Evolutionary conservation across 1,140 invertebrate genomes (phyloP), one percentile per base, ranked within the genome.

Genomic region (Drosophila gunungcola): DNA sequence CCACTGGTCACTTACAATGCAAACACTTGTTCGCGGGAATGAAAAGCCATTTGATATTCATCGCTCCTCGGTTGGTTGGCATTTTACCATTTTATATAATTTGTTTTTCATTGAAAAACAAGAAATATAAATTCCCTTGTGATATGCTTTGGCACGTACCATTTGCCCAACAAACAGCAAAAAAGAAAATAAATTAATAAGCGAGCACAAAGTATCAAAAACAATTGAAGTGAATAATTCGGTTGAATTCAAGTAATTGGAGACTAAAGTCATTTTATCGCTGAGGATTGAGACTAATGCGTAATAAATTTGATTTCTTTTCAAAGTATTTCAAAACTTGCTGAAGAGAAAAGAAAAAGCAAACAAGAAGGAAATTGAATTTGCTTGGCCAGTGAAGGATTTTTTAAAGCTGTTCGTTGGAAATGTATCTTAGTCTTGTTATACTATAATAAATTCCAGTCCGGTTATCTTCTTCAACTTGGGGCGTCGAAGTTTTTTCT

Each of bases 21-120:
- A 80, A 85, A 85, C 81, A 84, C 62, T 77, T 85, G 62, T 80
- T 85, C 63, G 67, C 58, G 42, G 76, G 65, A 86, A 78, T 79
- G 46, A 82, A 82, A 78, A 69, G 79, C 58, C 73, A 88, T 78
- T 79, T 73, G 83, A 86, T 86, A 82, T 88, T 73, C 76, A 53
- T 48, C 36, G 27, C 43, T 64, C 55, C 9, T 55, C 65, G 64
- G 27, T 69, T 38, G 27, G 69, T 45, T 73, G 56, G 46, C 55
- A 63, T 68, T 68, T 48, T 52, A 60, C 36, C 55, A 65, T 62
- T 84, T 78, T 78, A 81, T 88, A 63, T 81, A 86, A 85, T 72
- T 78, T 88, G 53, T 74, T 81, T 84, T 76, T 67, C 34, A 58
- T 49, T 53, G 60, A 80, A 80, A 70, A 51, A 62, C 57, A 70